These are phyloP conservation scores for Himalopsyche anomala DNA, from an alignment of 2,888 invertebrate species.

Conservation along the genomic window DNA sequence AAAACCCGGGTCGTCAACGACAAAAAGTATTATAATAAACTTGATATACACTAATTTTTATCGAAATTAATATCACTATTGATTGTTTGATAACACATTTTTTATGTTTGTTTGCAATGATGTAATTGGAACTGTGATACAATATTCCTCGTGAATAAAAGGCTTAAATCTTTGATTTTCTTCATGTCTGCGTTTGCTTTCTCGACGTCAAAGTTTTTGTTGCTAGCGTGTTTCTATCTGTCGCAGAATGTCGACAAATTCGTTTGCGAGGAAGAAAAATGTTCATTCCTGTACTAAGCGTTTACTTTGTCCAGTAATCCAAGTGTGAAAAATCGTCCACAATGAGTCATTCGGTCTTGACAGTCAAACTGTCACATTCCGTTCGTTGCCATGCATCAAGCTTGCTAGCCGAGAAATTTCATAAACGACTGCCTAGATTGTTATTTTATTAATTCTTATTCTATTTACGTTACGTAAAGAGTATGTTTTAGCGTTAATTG, in stretches of 20 bases:
- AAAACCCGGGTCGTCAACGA: too few species aligned
- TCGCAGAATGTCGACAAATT: constrained; percentile 19
- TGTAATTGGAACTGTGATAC: too few species aligned
- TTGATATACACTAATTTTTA: too few species aligned
- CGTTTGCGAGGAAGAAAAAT: constrained; percentile 4
- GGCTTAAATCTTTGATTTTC: background rate
- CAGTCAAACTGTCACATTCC: constrained; percentile 23
- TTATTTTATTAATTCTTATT: background rate
- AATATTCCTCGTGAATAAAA: background rate
- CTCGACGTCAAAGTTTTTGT: constrained; percentile 43
- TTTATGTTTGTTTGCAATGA: too few species aligned
- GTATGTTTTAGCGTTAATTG: too few species aligned
- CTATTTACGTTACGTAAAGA: too few species aligned
- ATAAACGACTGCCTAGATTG: background rate
- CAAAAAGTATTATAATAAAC: too few species aligned
- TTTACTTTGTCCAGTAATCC: background rate
- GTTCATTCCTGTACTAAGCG: background rate
- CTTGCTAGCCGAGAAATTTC: background rate
- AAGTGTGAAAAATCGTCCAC: constrained; percentile 31
- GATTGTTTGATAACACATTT: too few species aligned
- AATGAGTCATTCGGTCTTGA: constrained; percentile 2
- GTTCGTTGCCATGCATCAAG: background rate
- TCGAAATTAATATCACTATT: too few species aligned
- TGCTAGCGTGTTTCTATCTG: constrained; percentile 36
- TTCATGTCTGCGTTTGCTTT: background rate